Conservation (phyloP, 2,888 invertebrate genomes). For the Lordiphosa fenestrarum region DNA sequence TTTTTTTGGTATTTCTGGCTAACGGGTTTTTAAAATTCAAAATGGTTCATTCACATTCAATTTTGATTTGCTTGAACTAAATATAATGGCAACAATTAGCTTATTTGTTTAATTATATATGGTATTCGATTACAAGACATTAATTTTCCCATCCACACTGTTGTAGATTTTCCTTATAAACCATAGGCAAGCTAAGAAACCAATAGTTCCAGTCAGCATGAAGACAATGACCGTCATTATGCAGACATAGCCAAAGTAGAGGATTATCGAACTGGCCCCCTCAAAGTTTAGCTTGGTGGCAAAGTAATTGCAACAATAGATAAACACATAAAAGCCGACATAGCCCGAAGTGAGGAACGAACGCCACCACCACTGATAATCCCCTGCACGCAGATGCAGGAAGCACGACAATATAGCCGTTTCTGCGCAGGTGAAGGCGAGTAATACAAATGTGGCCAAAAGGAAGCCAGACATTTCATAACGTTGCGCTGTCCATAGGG, state of each 20-base stretch:
- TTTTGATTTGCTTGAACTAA: too few species aligned
- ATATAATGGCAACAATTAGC: too few species aligned
- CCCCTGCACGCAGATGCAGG: slow-evolving; percentile 2
- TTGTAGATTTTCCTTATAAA: slow-evolving; percentile 3
- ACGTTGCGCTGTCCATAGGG: neutral
- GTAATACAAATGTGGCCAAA: neutral
- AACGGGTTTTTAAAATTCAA: too few species aligned
- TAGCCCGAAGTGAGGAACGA: neutral
- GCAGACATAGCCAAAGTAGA: neutral
- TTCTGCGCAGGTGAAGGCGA: neutral
- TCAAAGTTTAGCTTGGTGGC: too few species aligned
- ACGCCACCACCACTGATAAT: slow-evolving; percentile 12
- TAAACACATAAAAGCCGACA: neutral
- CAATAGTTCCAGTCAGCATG: slow-evolving; percentile 1
- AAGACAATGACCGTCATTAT: neutral
- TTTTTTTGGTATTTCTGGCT: too few species aligned
- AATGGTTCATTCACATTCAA: too few species aligned
- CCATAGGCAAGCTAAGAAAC: slow-evolving; percentile 3
- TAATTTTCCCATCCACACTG: neutral
- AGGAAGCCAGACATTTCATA: neutral
- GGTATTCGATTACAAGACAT: too few species aligned
- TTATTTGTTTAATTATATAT: too few species aligned
- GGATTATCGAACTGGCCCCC: neutral
- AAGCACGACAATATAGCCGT: neutral
- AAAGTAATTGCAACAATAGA: neutral